Evolutionary conservation across 2,888 invertebrate species (phyloP).

Genomic region (Chrysolina haemoptera): DNA sequence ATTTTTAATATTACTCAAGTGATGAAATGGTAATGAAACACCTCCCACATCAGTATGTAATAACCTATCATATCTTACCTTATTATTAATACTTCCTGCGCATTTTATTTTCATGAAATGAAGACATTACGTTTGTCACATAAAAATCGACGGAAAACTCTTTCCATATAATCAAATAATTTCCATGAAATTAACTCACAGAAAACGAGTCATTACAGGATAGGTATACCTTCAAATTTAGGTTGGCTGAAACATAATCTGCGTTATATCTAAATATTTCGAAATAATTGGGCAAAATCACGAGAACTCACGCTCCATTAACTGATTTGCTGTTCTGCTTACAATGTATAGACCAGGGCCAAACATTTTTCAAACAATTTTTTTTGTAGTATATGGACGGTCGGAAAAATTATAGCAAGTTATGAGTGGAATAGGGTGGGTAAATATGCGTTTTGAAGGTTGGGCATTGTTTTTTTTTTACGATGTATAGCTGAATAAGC

Average conservation of each 20-base stretch:
- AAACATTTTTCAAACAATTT: too few species aligned
- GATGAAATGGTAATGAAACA: too few species aligned
- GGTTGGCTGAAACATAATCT: conserved; percentile 8
- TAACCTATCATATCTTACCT: not conserved
- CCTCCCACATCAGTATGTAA: too few species aligned
- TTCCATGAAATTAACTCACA: not conserved
- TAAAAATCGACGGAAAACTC: not conserved
- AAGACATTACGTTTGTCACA: conserved; percentile 1
- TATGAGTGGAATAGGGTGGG: too few species aligned
- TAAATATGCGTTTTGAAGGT: too few species aligned
- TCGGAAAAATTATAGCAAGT: too few species aligned
- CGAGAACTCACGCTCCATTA: not conserved
- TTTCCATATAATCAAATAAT: conserved; percentile 11
- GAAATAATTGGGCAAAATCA: conserved; percentile 1
- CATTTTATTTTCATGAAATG: not conserved
- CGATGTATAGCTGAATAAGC: too few species aligned
- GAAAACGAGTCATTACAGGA: not conserved
- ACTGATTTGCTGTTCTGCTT: not conserved
- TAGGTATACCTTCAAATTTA: not conserved
- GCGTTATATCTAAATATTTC: not conserved
- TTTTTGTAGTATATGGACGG: too few species aligned
- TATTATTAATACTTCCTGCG: not conserved
- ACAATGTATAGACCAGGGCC: too few species aligned
- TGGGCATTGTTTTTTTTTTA: too few species aligned
- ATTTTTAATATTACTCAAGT: too few species aligned